Conservation (phyloP, 2,797 vertebrate species). For the Falco rusticolus region DNA sequence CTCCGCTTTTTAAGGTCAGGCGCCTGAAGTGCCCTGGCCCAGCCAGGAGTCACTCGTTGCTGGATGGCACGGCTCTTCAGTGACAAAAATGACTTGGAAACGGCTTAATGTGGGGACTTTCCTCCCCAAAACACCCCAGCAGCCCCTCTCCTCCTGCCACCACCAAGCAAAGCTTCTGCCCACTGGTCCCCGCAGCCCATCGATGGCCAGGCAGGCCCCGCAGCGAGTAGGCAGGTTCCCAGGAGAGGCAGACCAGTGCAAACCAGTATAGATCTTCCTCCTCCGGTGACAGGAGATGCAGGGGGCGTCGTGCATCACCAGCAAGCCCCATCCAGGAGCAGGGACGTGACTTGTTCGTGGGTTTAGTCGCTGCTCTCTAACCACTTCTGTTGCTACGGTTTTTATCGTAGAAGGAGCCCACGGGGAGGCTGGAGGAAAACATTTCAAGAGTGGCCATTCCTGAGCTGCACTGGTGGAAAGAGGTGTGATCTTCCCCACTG, state of each 20-base stretch:
- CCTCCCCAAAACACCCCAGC: neutral
- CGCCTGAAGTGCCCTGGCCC: neutral
- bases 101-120: neutral
- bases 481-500: neutral
- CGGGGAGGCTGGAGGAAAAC: neutral
- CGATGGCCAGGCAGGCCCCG: too few relatives aligned
- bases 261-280: neutral
- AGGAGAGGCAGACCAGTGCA: neutral
- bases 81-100: neutral
- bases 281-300: rapidly evolving
- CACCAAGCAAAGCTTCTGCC: neutral
- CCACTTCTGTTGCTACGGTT: neutral
- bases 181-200: rapidly evolving
- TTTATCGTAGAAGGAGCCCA: neutral
- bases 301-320: neutral
- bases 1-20: neutral
- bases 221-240: too few relatives aligned
- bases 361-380: rapidly evolving
- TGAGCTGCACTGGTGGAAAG: neutral
- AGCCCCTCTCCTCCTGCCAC: too few relatives aligned
- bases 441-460: neutral
- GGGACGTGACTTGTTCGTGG: neutral
- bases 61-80: neutral
- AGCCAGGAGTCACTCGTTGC: rapidly evolving
- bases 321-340: rapidly evolving